Percentiles rank a stretch among this genome's conserved stretches.
These are phyloP conservation scores for Nymphalis c-album DNA, from an alignment of 2,888 invertebrate species.

Conservation along the genomic window DNA sequence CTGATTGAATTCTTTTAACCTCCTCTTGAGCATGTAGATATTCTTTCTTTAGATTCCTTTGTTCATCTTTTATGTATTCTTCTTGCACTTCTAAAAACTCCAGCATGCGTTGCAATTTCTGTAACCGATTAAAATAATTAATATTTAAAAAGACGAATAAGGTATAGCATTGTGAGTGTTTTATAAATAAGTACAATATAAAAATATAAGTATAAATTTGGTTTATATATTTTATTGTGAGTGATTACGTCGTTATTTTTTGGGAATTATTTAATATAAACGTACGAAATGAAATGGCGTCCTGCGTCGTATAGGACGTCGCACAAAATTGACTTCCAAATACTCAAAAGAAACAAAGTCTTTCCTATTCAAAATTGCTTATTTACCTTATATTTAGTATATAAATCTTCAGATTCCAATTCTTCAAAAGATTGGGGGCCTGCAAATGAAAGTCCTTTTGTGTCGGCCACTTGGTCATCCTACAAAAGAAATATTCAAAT, in stretches of 20 bases:
- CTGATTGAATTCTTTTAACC: constrained; percentile 99
- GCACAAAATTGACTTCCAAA: too few relatives aligned
- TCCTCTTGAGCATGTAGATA: constrained; percentile 99
- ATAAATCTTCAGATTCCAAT: constrained; percentile 94
- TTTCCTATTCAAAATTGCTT: constrained; percentile 8
- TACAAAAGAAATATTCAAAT: constrained; percentile 44
- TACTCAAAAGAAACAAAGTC: neutral
- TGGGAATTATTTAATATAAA: too few relatives aligned
- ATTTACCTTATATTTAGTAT: constrained; percentile 95
- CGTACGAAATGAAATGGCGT: neutral
- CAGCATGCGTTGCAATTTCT: constrained; percentile 97
- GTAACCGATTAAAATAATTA: constrained; percentile 30
- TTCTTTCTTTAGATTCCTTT: constrained; percentile 98
- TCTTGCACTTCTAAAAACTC: constrained; percentile 99
- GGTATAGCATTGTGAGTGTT: too few relatives aligned
- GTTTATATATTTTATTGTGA: too few relatives aligned
- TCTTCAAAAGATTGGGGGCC: constrained; percentile 89
- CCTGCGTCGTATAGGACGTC: too few relatives aligned
- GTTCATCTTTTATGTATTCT: constrained; percentile 99
- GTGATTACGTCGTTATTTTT: too few relatives aligned
- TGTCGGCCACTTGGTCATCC: constrained; percentile 85
- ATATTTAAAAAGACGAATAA: too few relatives aligned
- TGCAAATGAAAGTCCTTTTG: constrained; percentile 84
- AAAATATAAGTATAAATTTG: too few relatives aligned
- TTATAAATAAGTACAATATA: too few relatives aligned